Percentiles rank a stretch among this genome's conserved stretches.
Evolutionary conservation across 2,888 invertebrate species (phyloP).

Genomic region (Cephus rjabovi): DNA sequence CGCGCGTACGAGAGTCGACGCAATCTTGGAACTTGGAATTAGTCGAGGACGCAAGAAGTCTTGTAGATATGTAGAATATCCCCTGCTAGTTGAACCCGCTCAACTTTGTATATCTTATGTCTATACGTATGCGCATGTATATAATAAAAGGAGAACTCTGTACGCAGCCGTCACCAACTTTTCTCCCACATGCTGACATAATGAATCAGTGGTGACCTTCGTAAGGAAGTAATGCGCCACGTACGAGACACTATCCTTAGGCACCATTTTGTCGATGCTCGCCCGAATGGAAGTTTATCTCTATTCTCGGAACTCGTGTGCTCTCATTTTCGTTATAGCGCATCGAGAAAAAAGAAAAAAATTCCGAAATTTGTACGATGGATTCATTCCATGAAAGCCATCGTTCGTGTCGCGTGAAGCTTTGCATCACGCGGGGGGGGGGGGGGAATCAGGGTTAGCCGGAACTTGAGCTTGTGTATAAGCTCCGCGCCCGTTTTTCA

Average conservation of each 20-base stretch:
- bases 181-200: not conserved
- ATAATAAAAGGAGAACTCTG: not conserved
- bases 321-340: too few species aligned
- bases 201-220: not conserved
- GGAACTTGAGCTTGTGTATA: too few species aligned
- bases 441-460: not conserved
- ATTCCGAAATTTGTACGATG: too few species aligned
- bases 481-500: not conserved
- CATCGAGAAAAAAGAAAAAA: too few species aligned
- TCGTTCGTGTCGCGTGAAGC: not conserved
- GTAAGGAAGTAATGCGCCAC: not conserved
- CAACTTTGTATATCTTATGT: not conserved
- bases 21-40: not conserved
- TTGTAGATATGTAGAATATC: not conserved
- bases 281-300: not conserved
- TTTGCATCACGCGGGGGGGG: not conserved
- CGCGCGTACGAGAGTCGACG: not conserved
- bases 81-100: not conserved
- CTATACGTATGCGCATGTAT: not conserved
- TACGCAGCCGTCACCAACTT: not conserved
- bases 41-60: not conserved
- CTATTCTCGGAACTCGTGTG: too few species aligned
- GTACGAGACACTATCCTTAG: not conserved
- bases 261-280: not conserved
- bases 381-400: too few species aligned